Evolutionary conservation across 2,797 vertebrate genomes (phyloP), one percentile per base, ranked within the genome.

Genomic region (Semotilus atromaculatus): DNA sequence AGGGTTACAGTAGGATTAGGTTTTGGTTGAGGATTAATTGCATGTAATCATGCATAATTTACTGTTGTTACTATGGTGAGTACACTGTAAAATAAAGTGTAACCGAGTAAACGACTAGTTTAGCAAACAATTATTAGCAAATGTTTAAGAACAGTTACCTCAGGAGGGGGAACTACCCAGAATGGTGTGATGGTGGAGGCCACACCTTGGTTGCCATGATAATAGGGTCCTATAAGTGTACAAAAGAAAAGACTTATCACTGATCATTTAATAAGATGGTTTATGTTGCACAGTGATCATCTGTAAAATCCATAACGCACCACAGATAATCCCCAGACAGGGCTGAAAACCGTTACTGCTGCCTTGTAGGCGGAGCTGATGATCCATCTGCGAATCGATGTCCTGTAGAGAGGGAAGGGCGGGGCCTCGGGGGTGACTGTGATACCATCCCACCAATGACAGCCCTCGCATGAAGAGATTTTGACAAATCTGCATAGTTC

Each of bases 361-460:
- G 2, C 98, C 98, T 93, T 99, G 98, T 82, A 99, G 94, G 89
- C 96, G 96, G 82, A 99, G 96, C 94, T 99, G 98, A 73, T 98
- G 98, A 81, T 99, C 97, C 98, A 99, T 99, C 93, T 99, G 98
- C 0, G 96, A 93, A 23, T 98, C 98, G 1, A 99, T 98, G 95
- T 99, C 98, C 91, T 97, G 97, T 88, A 99, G 95, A 0, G 98
- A 98, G 0, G 98, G 98, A 86, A 97, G 93, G 5, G 98, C 97
- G 0, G 97, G 97, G 83, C 96, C 94, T 38, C 97, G 95, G 0
- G 98, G 98, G 92, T 99, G 98, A 92, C 98, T 99, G 94, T 99
- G 98, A 94, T 99, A 99, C 98, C 98, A 99, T 34, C 98, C 98
- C 88, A 99, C 98, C 93, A 99, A 91, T 1, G 97, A 98, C 82